phyloP scores from a whole-genome alignment of 2,113 vertebrate genomes.

The Shinisaurus crocodilurus region DNA sequence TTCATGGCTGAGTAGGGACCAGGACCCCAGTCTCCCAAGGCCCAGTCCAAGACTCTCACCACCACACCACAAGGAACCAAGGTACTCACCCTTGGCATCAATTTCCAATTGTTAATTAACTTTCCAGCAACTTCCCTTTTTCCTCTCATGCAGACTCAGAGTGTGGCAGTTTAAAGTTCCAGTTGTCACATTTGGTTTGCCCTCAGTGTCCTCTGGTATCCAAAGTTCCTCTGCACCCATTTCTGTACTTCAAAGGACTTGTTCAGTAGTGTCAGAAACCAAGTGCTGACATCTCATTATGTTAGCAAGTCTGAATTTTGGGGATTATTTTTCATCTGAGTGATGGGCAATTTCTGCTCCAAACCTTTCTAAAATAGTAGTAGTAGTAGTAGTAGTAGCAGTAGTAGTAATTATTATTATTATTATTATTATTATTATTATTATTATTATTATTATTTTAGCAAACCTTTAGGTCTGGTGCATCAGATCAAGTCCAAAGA shows the following conservation, averaged over 20 bases:
- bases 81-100: background rate
- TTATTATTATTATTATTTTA: too few relatives aligned
- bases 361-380: too few relatives aligned
- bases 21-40: too few relatives aligned
- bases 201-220: too few relatives aligned
- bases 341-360: too few relatives aligned
- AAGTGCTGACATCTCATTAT: background rate
- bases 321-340: background rate
- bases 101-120: background rate
- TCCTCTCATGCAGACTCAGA: background rate
- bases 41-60: too few relatives aligned
- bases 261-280: background rate
- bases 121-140: background rate
- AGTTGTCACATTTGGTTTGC: background rate
- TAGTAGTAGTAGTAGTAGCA: too few relatives aligned
- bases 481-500: background rate
- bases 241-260: background rate
- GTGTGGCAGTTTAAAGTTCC: background rate
- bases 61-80: background rate
- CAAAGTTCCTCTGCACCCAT: too few relatives aligned
- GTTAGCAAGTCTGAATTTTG: background rate
- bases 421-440: too few relatives aligned
- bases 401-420: too few relatives aligned
- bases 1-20: too few relatives aligned
- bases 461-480: background rate